These are phyloP conservation scores for Ptychochromis oligacanthus DNA, from an alignment of 2,113 vertebrate genomes.

Conservation along the genomic window DNA sequence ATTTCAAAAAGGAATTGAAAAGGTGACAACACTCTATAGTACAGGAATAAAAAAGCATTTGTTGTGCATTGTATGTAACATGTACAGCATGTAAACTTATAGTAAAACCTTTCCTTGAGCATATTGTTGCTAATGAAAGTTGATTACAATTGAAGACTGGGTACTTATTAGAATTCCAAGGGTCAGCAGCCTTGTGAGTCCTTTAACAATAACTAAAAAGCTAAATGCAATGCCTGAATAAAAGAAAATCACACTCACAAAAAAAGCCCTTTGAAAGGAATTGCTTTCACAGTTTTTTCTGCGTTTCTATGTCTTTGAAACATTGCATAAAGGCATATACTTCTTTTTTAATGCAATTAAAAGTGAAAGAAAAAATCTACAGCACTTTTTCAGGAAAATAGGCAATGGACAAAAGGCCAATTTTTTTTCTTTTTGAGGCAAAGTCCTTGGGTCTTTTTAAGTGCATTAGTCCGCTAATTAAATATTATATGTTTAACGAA, in stretches of 20 bases:
- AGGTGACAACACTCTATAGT: background rate
- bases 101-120: background rate
- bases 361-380: constrained; percentile 62
- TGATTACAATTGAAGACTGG: constrained; percentile 20
- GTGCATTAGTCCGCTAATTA: constrained; percentile 77
- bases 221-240: constrained; percentile 60
- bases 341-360: constrained; percentile 73
- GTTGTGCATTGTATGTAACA: background rate
- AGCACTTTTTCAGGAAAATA: constrained; percentile 67
- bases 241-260: constrained; percentile 43
- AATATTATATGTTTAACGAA: constrained; percentile 75
- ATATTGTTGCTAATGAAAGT: constrained; percentile 12
- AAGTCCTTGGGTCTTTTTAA: constrained; percentile 78
- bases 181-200: constrained; percentile 64
- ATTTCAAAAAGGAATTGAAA: background rate
- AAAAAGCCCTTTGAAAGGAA: constrained; percentile 47
- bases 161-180: constrained; percentile 45
- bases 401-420: constrained; percentile 74
- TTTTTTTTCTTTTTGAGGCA: constrained; percentile 65
- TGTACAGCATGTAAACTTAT: background rate
- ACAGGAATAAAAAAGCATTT: background rate
- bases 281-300: constrained; percentile 41
- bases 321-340: constrained; percentile 70
- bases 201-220: constrained; percentile 60
- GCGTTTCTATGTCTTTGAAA: constrained; percentile 69